Evolutionary conservation across 2,797 vertebrate species (phyloP), one percentile per base, ranked within the genome.

Genomic region (Spinus olivaceus): DNA sequence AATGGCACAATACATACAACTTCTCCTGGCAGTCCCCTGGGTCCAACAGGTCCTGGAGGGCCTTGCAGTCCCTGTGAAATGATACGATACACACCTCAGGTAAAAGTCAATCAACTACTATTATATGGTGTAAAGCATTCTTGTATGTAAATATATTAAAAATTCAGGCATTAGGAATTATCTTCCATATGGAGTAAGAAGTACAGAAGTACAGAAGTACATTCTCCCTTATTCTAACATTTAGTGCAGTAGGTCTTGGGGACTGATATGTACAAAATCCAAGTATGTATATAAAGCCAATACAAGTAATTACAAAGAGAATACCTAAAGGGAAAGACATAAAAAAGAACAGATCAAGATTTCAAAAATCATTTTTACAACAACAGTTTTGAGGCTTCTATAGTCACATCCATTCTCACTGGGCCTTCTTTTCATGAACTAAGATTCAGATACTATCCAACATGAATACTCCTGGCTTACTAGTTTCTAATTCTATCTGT

Each of bases 11-110:
- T 96, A 98, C 99, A 94, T 98, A 99, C 99, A 85, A 95, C 95
- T 96, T 99, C 98, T 98, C 99, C 99, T 67, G 98, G 97, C 66
- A 97, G 95, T 95, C 99, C 99, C 86, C 97, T 98, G 87, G 98
- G 98, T 92, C 99, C 99, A 5, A 88, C 82, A 66, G 98, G 94
- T 94, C 99, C 99, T 92, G 97, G 91, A 79, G 97, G 97, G 92
- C 99, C 99, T 96, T 98, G 98, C 44, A 97, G 98, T 94, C 99
- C 99, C 99, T 99, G 97, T 95, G 94, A 96, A 30, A 93, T 32
- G 50, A 95, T 24, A 35, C 4, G 39, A 63, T 3, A 70, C 17
- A 59, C 0, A 6, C 14, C n/a, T 60, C 35, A 79, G 21, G 25
- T 71, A 80, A 41, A 85, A 57, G 65, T 28, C 70, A 81, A 74